A percentile compares a stretch with the other conserved stretches of the same genome.
Conservation (phyloP, 2,797 vertebrate genomes). For the Sitta carolinensis region DNA sequence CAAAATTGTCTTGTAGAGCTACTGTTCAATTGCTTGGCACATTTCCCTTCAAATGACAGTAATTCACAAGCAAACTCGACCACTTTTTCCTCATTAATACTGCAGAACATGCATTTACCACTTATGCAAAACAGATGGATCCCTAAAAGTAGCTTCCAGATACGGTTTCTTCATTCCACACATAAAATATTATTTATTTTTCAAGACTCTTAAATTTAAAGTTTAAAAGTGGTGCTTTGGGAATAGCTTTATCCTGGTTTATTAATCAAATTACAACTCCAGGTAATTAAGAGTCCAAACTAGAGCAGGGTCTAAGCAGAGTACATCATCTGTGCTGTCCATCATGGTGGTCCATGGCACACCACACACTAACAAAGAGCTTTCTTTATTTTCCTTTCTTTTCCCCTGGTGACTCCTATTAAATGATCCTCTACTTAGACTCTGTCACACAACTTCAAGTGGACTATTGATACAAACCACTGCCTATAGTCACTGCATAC, state of each 20-base stretch:
- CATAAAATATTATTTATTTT: slow-evolving; percentile 2
- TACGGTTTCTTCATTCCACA: background rate
- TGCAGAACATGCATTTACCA: background rate
- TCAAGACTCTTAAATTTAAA: background rate
- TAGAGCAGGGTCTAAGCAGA: background rate
- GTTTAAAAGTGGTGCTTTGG: background rate
- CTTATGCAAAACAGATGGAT: background rate
- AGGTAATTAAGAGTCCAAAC: background rate
- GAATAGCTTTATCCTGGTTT: background rate
- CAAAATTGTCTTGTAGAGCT: background rate
- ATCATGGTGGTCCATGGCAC: background rate
- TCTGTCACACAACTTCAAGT: background rate
- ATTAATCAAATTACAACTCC: background rate
- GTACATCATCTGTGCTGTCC: background rate
- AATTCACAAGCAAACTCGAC: background rate
- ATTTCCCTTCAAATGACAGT: background rate
- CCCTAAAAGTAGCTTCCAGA: background rate
- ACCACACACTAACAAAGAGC: background rate
- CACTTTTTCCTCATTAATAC: background rate
- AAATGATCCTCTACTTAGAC: background rate
- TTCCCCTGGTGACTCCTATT: background rate
- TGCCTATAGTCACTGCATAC: background rate
- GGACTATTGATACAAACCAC: background rate
- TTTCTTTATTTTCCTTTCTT: background rate
- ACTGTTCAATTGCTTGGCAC: background rate